These are phyloP conservation scores for Altica lythri DNA, from an alignment of 2,888 invertebrate species.

Conservation along the genomic window DNA sequence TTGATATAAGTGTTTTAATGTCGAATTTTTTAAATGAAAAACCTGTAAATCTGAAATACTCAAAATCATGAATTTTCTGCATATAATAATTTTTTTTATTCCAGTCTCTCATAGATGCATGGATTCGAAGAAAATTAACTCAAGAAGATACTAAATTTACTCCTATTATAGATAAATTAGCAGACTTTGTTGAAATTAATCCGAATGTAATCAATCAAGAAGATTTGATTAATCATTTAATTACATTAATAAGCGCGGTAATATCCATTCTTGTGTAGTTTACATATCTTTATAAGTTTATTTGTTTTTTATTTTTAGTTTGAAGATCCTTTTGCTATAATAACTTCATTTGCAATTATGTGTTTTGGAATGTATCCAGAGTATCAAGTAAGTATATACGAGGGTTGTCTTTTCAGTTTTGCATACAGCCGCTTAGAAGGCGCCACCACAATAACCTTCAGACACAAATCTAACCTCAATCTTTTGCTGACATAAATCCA, in stretches of 20 bases:
- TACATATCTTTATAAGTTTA: background rate
- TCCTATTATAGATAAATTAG: conserved; percentile 42
- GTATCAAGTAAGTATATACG: conserved; percentile 42
- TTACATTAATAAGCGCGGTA: conserved; percentile 46
- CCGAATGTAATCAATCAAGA: conserved; percentile 34
- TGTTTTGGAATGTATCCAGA: conserved; percentile 52
- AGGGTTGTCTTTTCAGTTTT: background rate
- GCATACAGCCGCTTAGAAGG: too few species aligned
- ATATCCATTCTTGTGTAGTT: conserved; percentile 14
- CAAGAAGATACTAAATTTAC: conserved; percentile 25
- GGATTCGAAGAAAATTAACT: conserved; percentile 30
- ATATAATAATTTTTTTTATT: conserved; percentile 14
- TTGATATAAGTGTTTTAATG: too few species aligned
- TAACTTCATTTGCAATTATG: conserved; percentile 39
- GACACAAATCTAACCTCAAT: too few species aligned
- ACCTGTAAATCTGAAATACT: too few species aligned
- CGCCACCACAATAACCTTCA: too few species aligned
- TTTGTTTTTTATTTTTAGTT: conserved; percentile 39
- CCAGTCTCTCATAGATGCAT: conserved; percentile 32
- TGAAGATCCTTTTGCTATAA: conserved; percentile 47
- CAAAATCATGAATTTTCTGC: too few species aligned
- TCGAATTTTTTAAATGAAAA: too few species aligned
- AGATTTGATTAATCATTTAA: conserved; percentile 42
- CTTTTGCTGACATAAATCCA: too few species aligned
- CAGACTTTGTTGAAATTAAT: conserved; percentile 38